phyloP scores from a whole-genome alignment of 2,797 vertebrate genomes.

The Tokudaia muenninki region DNA sequence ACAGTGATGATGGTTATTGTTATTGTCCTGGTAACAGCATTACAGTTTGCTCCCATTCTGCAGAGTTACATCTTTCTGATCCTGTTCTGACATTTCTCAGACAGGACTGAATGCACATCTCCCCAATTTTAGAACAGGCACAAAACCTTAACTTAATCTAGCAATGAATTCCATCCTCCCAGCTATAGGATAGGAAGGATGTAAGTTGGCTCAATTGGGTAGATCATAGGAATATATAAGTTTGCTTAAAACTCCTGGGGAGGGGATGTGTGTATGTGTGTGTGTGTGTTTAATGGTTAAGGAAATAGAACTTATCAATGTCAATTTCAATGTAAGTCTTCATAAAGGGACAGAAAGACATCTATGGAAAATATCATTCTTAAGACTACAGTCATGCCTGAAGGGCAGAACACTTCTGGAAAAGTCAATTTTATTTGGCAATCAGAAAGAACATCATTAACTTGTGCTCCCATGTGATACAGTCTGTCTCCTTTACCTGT shows the following conservation, averaged over 20 bases:
- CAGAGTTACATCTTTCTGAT: not conserved
- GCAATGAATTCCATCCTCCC: not conserved
- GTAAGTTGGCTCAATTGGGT: not conserved
- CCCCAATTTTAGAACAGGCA: not conserved
- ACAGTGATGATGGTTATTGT: not conserved
- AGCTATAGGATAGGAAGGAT: not conserved
- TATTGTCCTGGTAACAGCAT: not conserved
- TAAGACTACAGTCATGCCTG: not conserved
- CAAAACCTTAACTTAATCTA: not conserved
- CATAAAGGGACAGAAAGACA: not conserved
- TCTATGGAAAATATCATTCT: not conserved
- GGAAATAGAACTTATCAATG: not conserved
- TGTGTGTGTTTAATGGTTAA: not conserved
- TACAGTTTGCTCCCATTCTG: not conserved
- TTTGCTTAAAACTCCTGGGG: constrained; percentile 1
- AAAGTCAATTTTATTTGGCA: not conserved
- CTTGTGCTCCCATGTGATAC: not conserved
- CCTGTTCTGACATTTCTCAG: not conserved
- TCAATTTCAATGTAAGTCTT: not conserved
- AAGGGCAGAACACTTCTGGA: not conserved
- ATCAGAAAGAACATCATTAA: not conserved
- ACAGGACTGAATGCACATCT: not conserved
- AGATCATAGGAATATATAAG: not conserved
- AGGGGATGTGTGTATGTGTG: not conserved
- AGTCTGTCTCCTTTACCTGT: not conserved